Conservation (phyloP, 2,888 invertebrate genomes). For the Athalia rosae region DNA sequence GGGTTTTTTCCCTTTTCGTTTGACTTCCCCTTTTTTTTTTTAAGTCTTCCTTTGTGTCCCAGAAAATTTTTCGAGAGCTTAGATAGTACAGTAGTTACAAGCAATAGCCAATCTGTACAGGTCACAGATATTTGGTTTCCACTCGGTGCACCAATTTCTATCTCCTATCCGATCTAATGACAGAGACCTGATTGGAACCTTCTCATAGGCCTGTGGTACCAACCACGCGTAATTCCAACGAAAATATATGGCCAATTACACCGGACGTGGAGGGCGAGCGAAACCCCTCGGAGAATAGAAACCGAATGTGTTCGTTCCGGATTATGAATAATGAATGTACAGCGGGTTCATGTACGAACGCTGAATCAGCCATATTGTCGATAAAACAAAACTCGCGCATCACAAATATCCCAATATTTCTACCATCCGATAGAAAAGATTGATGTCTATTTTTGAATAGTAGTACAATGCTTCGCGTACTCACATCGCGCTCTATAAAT, state of each 20-base stretch:
- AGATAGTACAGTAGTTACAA: neutral
- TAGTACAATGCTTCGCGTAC: too few species aligned
- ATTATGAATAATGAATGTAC: constrained; percentile 32
- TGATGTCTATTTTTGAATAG: neutral
- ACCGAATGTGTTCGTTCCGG: constrained; percentile 16
- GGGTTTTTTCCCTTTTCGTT: too few species aligned
- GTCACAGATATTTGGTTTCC: neutral
- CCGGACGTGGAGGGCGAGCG: constrained; percentile 1
- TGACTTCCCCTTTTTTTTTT: neutral
- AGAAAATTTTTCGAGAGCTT: neutral
- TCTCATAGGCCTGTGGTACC: constrained; percentile 2
- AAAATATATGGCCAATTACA: constrained; percentile 42
- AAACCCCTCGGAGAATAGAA: constrained; percentile 9
- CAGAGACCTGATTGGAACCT: too few species aligned
- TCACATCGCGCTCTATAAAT: too few species aligned
- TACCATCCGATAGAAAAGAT: constrained; percentile 9
- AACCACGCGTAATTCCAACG: constrained; percentile 24
- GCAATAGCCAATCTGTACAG: neutral
- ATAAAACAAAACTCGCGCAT: constrained; percentile 21
- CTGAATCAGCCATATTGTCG: constrained; percentile 25
- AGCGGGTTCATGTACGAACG: constrained; percentile 23
- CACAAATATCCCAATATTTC: constrained; percentile 4
- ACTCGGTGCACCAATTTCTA: too few species aligned
- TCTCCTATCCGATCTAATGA: too few species aligned
- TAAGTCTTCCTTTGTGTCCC: constrained; percentile 20